A percentile compares a stretch with the other conserved stretches of the same genome.
Conservation (phyloP, 2,888 invertebrate genomes). For the Tribolium freemani region DNA sequence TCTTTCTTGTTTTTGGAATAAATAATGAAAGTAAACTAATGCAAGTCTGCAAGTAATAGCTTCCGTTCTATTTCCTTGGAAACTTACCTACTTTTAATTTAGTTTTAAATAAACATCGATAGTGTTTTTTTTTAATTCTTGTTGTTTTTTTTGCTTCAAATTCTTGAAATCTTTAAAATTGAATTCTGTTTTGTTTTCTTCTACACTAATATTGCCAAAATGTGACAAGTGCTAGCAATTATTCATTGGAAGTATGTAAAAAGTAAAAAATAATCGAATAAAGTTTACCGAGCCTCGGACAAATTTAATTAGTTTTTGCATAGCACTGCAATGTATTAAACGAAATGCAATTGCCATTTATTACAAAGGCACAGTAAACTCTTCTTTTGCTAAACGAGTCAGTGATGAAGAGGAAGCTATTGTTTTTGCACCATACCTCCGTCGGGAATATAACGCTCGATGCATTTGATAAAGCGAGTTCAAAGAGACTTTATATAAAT, state of each 20-base stretch:
- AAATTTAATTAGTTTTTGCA: not conserved
- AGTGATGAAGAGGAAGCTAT: slow-evolving; percentile 7
- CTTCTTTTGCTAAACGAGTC: not conserved
- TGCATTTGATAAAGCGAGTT: slow-evolving; percentile 28
- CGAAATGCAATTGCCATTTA: slow-evolving; percentile 6
- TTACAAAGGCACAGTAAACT: slow-evolving; percentile 1
- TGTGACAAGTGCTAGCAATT: not conserved
- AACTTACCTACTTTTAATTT: too few species aligned
- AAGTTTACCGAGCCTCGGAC: not conserved
- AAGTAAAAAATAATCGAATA: not conserved
- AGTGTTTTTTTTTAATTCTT: too few species aligned
- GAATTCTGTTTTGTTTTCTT: too few species aligned
- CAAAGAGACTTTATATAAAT: slow-evolving; percentile 40
- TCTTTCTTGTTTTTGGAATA: too few species aligned
- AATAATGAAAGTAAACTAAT: too few species aligned
- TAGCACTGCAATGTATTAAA: not conserved
- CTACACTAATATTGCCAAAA: too few species aligned
- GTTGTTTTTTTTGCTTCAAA: too few species aligned
- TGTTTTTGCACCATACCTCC: slow-evolving; percentile 18
- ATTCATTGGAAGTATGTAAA: not conserved
- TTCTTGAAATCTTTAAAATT: too few species aligned
- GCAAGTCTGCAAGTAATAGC: too few species aligned
- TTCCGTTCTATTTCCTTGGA: too few species aligned
- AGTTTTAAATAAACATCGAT: too few species aligned
- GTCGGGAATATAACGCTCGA: slow-evolving; percentile 8